These are phyloP conservation scores for Drosophila rufa DNA, from an alignment of 1,140 invertebrate genomes.

Conservation along the genomic window DNA sequence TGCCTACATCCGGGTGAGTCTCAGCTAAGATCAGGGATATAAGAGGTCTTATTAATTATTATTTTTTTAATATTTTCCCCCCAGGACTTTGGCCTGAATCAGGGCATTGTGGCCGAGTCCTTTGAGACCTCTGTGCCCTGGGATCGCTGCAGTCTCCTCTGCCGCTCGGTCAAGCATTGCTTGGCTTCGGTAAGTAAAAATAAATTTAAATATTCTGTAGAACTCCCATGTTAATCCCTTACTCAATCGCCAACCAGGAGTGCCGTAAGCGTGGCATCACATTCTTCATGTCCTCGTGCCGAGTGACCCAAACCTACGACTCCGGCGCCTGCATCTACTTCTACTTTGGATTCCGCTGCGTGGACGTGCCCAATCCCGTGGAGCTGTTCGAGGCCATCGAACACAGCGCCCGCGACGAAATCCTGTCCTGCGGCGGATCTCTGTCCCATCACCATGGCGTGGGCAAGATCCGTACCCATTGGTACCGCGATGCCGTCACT, in stretches of 20 bases:
- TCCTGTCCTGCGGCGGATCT: constrained; percentile 95
- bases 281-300: constrained; percentile 90
- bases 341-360: constrained; percentile 97
- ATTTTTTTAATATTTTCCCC: constrained; percentile 25
- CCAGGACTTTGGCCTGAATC: constrained; percentile 96
- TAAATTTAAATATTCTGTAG: not conserved
- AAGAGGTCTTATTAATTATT: not conserved
- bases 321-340: constrained; percentile 99
- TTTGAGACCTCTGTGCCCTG: constrained; percentile 99
- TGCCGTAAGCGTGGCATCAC: constrained; percentile 88
- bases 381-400: constrained; percentile 94
- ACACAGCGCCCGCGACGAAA: constrained; percentile 94
- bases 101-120: constrained; percentile 96
- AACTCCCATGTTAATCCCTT: no score
- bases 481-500: constrained; percentile 92
- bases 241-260: constrained; percentile 86
- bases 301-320: constrained; percentile 98
- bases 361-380: constrained; percentile 89
- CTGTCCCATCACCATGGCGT: constrained; percentile 99
- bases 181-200: constrained; percentile 86
- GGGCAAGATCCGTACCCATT: constrained; percentile 95
- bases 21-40: not conserved
- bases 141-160: constrained; percentile 94
- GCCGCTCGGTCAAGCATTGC: constrained; percentile 95
- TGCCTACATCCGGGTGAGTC: constrained; percentile 95